Percentiles rank a stretch among this genome's conserved stretches.
Evolutionary conservation across 2,888 invertebrate species (phyloP).

Genomic region (Amphimallon solstitiale): DNA sequence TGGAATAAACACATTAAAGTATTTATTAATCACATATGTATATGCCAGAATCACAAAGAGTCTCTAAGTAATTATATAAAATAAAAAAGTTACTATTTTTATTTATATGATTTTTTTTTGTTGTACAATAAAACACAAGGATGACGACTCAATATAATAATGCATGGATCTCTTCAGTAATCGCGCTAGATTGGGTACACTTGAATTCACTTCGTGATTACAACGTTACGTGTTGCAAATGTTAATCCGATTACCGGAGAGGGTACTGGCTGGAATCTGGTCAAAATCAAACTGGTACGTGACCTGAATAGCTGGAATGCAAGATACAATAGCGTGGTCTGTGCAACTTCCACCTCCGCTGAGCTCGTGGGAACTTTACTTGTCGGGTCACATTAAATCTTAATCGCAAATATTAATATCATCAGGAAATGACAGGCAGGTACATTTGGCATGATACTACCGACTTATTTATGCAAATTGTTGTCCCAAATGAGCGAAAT

Average conservation of each 20-base stretch:
- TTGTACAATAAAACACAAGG: too few relatives aligned
- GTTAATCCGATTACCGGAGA: constrained; percentile 30
- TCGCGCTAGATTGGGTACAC: not conserved
- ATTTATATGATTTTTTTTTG: too few relatives aligned
- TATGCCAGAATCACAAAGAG: too few relatives aligned
- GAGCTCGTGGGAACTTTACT: constrained; percentile 23
- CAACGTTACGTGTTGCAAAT: constrained; percentile 11
- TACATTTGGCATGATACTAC: too few relatives aligned
- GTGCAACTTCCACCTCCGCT: constrained; percentile 26
- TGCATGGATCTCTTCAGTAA: not conserved
- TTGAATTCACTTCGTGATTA: constrained; percentile 14
- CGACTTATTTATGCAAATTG: too few relatives aligned
- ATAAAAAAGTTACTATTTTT: too few relatives aligned
- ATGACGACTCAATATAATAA: not conserved
- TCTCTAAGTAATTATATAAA: too few relatives aligned
- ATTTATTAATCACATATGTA: too few relatives aligned
- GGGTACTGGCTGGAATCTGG: constrained; percentile 31
- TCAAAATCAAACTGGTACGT: constrained; percentile 32
- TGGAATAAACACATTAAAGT: not conserved
- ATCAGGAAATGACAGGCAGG: constrained; percentile 23
- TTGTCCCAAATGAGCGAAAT: too few relatives aligned
- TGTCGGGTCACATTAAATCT: constrained; percentile 23
- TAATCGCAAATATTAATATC: constrained; percentile 10
- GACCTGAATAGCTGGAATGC: constrained; percentile 22
- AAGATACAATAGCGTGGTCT: constrained; percentile 5